Evolutionary conservation across 2,888 invertebrate genomes (phyloP).

Genomic region (Rhagonycha fulva): DNA sequence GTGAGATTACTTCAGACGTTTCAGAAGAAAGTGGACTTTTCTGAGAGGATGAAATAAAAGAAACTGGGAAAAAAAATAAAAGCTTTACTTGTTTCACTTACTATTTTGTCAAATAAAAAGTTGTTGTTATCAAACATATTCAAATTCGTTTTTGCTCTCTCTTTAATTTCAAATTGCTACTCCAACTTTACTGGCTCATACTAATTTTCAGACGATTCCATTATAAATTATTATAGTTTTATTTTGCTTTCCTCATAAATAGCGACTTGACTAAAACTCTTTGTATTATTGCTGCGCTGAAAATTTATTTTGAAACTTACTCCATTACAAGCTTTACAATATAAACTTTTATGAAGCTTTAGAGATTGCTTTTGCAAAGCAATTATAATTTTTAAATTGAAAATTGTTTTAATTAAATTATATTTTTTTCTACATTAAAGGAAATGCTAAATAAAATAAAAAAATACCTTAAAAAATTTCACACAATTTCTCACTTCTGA

Average conservation of each 20-base stretch:
- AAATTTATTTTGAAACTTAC: conserved; percentile 42
- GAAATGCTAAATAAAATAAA: neutral
- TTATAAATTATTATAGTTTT: conserved; percentile 53
- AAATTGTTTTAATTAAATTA: conserved; percentile 17
- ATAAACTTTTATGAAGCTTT: conserved; percentile 27
- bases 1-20: conserved; percentile 57
- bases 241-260: conserved; percentile 42
- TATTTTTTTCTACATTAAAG: neutral
- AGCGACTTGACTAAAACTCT: conserved; percentile 40
- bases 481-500: neutral
- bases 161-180: conserved; percentile 27
- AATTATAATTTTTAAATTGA: conserved; percentile 26
- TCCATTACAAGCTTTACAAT: conserved; percentile 33
- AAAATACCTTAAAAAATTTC: neutral
- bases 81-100: conserved; percentile 48
- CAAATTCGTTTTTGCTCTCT: conserved; percentile 35
- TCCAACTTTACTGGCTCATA: conserved; percentile 15
- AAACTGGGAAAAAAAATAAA: conserved; percentile 46
- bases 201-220: conserved; percentile 51
- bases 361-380: conserved; percentile 25
- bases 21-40: conserved; percentile 56
- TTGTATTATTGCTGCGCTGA: conserved; percentile 34
- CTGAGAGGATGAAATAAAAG: conserved; percentile 46
- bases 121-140: conserved; percentile 51
- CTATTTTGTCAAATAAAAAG: conserved; percentile 48